Evolutionary conservation across 2,113 vertebrate genomes (phyloP).

Genomic region (Rattus rattus): DNA sequence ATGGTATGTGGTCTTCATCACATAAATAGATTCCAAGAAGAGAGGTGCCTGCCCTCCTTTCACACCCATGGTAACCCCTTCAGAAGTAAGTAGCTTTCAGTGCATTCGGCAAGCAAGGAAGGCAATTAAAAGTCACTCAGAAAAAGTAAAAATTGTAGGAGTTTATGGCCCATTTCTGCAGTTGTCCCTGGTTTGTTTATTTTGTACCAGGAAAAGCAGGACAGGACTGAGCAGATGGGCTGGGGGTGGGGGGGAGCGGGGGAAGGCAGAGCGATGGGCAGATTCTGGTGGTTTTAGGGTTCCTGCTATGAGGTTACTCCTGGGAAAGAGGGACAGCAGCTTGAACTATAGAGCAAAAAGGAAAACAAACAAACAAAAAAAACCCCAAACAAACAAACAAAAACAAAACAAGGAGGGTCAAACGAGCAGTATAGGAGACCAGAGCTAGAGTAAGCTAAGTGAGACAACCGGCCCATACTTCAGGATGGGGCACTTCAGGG

Average conservation of each 20-base stretch:
- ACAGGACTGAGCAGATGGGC: neutral
- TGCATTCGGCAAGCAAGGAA: neutral
- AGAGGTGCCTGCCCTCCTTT: neutral
- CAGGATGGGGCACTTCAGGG: neutral
- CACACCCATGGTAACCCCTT: neutral
- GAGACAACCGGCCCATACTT: neutral
- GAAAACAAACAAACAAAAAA: too few relatives aligned
- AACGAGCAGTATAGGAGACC: neutral
- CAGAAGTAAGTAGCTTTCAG: neutral
- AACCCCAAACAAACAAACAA: too few relatives aligned
- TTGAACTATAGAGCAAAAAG: neutral
- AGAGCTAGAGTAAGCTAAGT: neutral
- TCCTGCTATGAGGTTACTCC: too few relatives aligned
- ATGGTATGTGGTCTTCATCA: neutral
- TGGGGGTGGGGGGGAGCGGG: accelerated
- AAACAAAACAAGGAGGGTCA: neutral
- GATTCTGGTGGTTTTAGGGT: neutral
- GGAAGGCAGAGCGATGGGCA: neutral
- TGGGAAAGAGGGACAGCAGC: neutral
- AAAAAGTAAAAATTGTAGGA: neutral
- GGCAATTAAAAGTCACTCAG: neutral
- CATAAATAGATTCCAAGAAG: neutral
- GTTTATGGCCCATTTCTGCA: neutral
- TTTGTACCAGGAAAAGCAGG: neutral
- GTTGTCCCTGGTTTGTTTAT: neutral